A percentile compares a stretch with the other conserved stretches of the same genome.
phyloP scores from a whole-genome alignment of 2,113 vertebrate genomes.

The Donacobius atricapilla region DNA sequence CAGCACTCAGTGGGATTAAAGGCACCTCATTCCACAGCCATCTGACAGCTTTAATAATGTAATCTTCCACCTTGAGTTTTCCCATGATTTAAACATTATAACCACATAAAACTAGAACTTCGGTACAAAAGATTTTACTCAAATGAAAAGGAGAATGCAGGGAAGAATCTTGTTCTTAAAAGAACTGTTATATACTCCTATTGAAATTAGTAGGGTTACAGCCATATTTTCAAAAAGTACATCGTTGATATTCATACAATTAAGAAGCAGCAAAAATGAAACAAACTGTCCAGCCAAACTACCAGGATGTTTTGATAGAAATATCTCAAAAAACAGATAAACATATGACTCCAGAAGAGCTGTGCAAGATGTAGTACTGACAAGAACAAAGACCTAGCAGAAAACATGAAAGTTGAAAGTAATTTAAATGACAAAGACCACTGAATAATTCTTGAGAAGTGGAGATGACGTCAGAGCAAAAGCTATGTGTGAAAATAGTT shows the following conservation, averaged over 20 bases:
- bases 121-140: not conserved
- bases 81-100: not conserved
- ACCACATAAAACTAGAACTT: not conserved
- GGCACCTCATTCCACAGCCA: slow-evolving; percentile 7
- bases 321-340: not conserved
- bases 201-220: not conserved
- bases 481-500: not conserved
- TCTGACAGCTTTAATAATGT: not conserved
- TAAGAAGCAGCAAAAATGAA: not conserved
- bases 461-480: not conserved
- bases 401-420: not conserved
- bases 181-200: not conserved
- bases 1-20: slow-evolving; percentile 24
- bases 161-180: not conserved
- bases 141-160: not conserved
- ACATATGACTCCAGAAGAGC: not conserved
- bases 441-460: not conserved
- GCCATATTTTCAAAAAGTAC: not conserved
- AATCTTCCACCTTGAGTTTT: not conserved
- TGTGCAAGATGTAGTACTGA: not conserved
- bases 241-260: not conserved
- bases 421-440: not conserved
- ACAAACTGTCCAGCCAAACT: not conserved
- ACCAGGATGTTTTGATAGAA: not conserved
- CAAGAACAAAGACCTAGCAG: not conserved